Evolutionary conservation across 2,797 vertebrate species (phyloP).

Genomic region (Rhinella marina): DNA sequence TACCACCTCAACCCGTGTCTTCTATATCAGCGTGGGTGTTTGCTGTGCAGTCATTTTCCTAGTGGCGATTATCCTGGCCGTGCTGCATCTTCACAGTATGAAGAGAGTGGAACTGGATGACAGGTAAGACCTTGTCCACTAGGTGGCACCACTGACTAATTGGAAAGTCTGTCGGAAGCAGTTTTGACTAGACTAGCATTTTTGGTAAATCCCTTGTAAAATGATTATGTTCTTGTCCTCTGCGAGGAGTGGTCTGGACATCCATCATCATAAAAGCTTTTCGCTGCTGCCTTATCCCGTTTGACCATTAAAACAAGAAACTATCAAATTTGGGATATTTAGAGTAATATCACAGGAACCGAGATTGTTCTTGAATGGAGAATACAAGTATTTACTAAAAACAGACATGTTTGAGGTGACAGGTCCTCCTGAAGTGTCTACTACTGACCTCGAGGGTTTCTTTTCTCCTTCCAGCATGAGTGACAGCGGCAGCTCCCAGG

Average conservation of each 20-base stretch:
- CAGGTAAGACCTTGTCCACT: constrained; percentile 78
- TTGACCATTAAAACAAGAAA: no score
- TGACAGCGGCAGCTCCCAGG: constrained; percentile 96
- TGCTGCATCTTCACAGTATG: constrained; percentile 98
- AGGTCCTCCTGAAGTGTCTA: neutral
- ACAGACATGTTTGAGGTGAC: no score
- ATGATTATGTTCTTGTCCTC: no score
- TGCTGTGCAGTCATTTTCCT: constrained; percentile 98
- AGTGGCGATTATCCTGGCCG: constrained; percentile 95
- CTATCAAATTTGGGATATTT: no score
- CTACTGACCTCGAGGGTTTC: neutral
- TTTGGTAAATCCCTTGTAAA: neutral
- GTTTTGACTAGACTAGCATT: neutral
- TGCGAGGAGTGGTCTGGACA: no score
- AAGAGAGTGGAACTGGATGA: constrained; percentile 97
- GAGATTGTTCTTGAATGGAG: no score
- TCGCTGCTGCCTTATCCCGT: no score
- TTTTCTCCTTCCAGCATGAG: constrained; percentile 81
- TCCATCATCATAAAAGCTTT: no score
- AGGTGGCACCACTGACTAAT: neutral
- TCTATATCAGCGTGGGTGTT: constrained; percentile 98
- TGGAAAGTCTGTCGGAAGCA: neutral
- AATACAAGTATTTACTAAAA: no score
- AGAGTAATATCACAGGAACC: no score
- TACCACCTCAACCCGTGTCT: constrained; percentile 96